Evolutionary conservation across 2,113 vertebrate species (phyloP), one percentile per base, ranked within the genome.

Genomic region (Crypturellus undulatus): DNA sequence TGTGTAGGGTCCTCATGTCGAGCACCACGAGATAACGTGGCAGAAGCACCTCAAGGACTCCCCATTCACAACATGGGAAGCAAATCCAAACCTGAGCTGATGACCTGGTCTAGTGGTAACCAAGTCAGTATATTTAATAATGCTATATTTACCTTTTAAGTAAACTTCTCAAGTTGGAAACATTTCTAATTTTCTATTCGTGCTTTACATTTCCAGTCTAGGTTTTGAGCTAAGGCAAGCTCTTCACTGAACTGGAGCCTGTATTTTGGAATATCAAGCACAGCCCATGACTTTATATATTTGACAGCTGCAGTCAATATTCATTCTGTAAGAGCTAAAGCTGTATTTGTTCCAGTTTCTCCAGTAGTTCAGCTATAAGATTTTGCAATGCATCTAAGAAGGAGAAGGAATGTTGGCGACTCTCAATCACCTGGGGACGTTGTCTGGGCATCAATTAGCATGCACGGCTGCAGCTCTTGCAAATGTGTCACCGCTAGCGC

Each of bases 51-150:
- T 78, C 10, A 32, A 3, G 38, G 58, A 32, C 18, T 38, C 45
- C 30, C 56, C 22, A 8, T 21, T 17, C 30, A 32, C 20, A 22
- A 28, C 36, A 2, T 21, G 28, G 42, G 54, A 69, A 34, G 60
- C 21, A 36, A 73, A 10, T 42, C 32, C 22, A 40, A 40, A 45
- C 54, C 22, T 67, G 20, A 81, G 70, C 71, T 51, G 40, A 32
- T 8, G 10, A 1, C 11, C 0, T 40, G 32, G 28, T 26, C 49
- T 26, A 12, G 15, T 26, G 28, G 2, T 28, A 30, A 7, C 45
- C 60, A 10, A 17, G 10, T 49, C 20, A 20, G 0, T 2, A 2
- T 40, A 5, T 52, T 63, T 58, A 12, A 40, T 63, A 13, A 58
- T 49, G 21, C 19, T 49, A 19, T 9, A 6, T 34, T 45, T 45